Percentiles rank a stretch among this genome's conserved stretches.
Conservation (phyloP, 2,797 vertebrate species). For the Spinibarbus caldwelli region DNA sequence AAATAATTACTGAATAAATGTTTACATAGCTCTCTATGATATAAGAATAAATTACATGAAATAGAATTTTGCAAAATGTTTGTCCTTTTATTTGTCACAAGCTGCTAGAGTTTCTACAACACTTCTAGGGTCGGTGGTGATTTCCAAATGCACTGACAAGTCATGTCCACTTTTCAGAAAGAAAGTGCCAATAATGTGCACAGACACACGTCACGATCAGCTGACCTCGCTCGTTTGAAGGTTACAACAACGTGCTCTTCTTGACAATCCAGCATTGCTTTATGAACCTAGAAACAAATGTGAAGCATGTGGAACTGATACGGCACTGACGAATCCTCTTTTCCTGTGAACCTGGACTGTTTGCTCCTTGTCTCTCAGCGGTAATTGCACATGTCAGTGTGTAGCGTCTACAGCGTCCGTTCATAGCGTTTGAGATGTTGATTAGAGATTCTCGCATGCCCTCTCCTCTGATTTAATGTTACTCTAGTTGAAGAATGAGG, state of each 20-base stretch:
- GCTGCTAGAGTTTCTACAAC: slow-evolving; percentile 66
- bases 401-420: slow-evolving; percentile 75
- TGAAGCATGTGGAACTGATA: background rate
- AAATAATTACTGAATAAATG: too few relatives aligned
- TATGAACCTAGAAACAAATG: slow-evolving; percentile 2
- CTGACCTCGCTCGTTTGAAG: slow-evolving; percentile 66
- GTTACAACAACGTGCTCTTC: slow-evolving; percentile 42
- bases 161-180: slow-evolving; percentile 66
- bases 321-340: background rate
- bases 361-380: slow-evolving; percentile 57
- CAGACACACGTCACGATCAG: slow-evolving; percentile 68
- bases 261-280: background rate
- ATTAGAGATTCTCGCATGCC: slow-evolving; percentile 92
- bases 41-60: too few relatives aligned
- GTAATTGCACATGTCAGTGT: slow-evolving; percentile 82
- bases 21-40: too few relatives aligned
- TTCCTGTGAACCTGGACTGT: slow-evolving; percentile 40
- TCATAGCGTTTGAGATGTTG: slow-evolving; percentile 85
- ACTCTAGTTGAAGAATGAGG: slow-evolving; percentile 94
- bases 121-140: slow-evolving; percentile 65
- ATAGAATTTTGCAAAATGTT: too few relatives aligned
- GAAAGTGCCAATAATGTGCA: too few relatives aligned
- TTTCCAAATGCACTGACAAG: slow-evolving; percentile 70
- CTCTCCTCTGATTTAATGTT: slow-evolving; percentile 92
- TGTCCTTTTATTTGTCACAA: slow-evolving; percentile 57